Conservation (phyloP, 30 jellyfish, hydroid and myxozoan species). For the Aurelia aurita region DNA sequence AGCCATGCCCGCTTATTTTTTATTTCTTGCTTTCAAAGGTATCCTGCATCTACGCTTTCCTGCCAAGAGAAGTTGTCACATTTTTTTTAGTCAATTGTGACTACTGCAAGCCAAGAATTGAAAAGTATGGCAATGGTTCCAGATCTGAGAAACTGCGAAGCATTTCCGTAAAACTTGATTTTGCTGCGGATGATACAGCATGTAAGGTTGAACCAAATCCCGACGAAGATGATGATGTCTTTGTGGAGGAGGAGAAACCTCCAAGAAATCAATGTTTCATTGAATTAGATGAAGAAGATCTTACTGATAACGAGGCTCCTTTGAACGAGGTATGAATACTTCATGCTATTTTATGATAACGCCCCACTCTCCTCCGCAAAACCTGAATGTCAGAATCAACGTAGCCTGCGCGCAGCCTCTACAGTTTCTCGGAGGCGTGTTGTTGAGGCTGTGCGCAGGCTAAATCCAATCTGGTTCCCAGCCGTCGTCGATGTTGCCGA, state of each 20-base stretch:
- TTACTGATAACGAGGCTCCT: background rate
- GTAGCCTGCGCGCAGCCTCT: too few species aligned
- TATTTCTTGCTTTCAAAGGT: conserved; percentile 34
- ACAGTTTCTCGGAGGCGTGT: too few species aligned
- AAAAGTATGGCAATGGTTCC: conserved; percentile 80
- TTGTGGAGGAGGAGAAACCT: background rate
- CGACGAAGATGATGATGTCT: background rate
- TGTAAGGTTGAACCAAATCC: background rate
- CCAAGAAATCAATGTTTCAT: conserved; percentile 3
- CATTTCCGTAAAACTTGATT: background rate
- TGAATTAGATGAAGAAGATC: conserved; percentile 26
- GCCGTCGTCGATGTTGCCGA: too few species aligned
- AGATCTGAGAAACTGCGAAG: conserved; percentile 6
- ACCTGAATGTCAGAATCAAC: too few species aligned
- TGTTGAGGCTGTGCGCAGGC: too few species aligned
- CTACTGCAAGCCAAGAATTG: conserved; percentile 84
- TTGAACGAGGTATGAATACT: background rate
- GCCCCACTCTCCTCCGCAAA: too few species aligned
- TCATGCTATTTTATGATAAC: background rate
- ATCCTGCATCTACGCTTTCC: conserved; percentile 76
- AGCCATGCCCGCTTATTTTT: too few species aligned
- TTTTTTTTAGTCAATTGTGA: conserved; percentile 78
- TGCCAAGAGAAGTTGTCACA: conserved; percentile 93
- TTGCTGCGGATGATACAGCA: background rate
- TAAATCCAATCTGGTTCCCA: too few species aligned